phyloP scores from a whole-genome alignment of 2,888 invertebrate genomes.

The Polydrusus tereticollis region DNA sequence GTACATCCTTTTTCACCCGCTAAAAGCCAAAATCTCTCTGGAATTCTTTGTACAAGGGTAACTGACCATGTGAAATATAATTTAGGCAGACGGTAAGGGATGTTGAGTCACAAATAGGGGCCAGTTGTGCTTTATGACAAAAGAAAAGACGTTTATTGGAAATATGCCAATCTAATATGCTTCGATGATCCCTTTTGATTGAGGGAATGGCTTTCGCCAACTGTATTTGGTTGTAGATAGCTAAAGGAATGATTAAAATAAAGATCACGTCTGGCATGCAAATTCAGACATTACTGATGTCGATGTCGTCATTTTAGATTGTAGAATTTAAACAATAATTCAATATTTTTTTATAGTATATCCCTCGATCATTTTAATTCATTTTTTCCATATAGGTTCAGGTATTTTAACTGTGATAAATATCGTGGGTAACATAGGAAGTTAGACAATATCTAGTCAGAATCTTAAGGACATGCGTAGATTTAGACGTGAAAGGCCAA shows the following conservation, averaged over 20 bases:
- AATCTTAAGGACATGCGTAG: no score
- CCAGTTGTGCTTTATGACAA: slow-evolving; percentile 34
- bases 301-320: no score
- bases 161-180: slow-evolving; percentile 37
- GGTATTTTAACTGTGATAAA: no score
- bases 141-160: slow-evolving; percentile 42
- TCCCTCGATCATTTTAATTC: no score
- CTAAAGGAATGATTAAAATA: not conserved
- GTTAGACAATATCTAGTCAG: no score
- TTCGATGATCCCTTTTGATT: slow-evolving; percentile 5
- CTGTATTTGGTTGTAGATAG: not conserved
- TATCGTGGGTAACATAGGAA: no score
- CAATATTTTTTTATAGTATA: no score
- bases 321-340: no score
- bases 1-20: slow-evolving; percentile 32
- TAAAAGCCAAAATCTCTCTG: slow-evolving; percentile 35
- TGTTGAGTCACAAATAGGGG: slow-evolving; percentile 41
- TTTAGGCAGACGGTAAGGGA: slow-evolving; percentile 35
- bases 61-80: slow-evolving; percentile 49
- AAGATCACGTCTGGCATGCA: no score
- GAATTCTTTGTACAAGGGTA: slow-evolving; percentile 46
- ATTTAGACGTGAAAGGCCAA: no score
- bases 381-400: no score
- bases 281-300: no score
- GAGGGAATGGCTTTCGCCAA: not conserved